phyloP scores from a whole-genome alignment of 2,797 vertebrate species.

The Glyptemys insculpta region DNA sequence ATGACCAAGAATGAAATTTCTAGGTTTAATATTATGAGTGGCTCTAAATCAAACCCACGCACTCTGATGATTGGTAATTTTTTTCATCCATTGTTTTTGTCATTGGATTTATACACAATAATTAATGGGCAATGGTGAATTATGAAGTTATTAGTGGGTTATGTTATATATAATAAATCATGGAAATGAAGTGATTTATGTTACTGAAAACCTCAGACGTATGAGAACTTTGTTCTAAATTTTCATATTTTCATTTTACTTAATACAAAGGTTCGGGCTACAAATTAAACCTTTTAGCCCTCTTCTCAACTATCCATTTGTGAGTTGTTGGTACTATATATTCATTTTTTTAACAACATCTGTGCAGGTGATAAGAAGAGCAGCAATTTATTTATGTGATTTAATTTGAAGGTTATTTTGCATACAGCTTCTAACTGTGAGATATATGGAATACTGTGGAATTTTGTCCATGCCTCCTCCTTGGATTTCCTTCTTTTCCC shows the following conservation, averaged over 20 bases:
- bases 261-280: neutral
- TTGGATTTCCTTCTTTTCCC: neutral
- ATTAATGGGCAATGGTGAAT: slow-evolving; percentile 1
- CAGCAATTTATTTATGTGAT: neutral
- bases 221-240: neutral
- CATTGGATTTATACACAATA: neutral
- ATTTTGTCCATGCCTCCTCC: neutral
- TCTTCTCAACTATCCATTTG: neutral
- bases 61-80: neutral
- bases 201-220: neutral
- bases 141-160: neutral
- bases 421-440: neutral
- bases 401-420: neutral
- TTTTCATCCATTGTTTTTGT: slow-evolving; percentile 2
- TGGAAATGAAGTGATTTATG: neutral
- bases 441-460: neutral
- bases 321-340: neutral
- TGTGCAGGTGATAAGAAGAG: neutral
- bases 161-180: slow-evolving; percentile 8
- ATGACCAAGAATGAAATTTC: neutral
- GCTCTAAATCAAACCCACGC: neutral
- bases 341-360: neutral
- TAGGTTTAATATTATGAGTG: neutral
- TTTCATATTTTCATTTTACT: neutral
- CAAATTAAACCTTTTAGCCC: neutral